phyloP scores from a whole-genome alignment of 1,140 invertebrate genomes.

The Acyrthosiphon pisum region DNA sequence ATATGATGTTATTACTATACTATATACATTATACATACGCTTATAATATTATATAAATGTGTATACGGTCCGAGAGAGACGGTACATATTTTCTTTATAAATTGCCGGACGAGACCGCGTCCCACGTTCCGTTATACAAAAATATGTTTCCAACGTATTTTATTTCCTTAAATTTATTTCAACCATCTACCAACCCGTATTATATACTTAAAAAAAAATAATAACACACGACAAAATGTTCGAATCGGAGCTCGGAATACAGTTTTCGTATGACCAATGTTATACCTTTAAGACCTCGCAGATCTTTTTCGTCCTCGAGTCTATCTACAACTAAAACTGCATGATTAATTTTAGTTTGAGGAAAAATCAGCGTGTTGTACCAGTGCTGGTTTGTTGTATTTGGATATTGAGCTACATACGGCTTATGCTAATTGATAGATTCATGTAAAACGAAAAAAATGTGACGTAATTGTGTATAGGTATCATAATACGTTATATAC shows the following conservation, averaged over 20 bases:
- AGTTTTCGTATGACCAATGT: background rate
- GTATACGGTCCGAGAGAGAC: background rate
- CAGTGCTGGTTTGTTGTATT: no score
- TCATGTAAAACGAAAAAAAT: no score
- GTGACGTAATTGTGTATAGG: no score
- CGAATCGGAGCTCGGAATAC: background rate
- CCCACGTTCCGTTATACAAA: background rate
- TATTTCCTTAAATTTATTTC: background rate
- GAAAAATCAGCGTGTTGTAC: background rate
- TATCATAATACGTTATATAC: no score
- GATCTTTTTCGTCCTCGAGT: background rate
- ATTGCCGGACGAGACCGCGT: background rate
- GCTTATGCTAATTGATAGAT: no score
- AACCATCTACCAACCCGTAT: background rate
- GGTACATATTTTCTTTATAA: background rate
- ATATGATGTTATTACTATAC: no score
- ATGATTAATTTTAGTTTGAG: background rate
- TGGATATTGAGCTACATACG: no score
- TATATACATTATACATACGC: background rate
- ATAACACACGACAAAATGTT: background rate
- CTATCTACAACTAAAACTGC: background rate
- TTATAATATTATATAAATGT: conserved; percentile 11
- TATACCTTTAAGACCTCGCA: background rate
- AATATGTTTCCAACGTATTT: background rate
- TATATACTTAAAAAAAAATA: no score